Conservation (phyloP, 1,140 invertebrate genomes). For the Drosophila yakuba region DNA sequence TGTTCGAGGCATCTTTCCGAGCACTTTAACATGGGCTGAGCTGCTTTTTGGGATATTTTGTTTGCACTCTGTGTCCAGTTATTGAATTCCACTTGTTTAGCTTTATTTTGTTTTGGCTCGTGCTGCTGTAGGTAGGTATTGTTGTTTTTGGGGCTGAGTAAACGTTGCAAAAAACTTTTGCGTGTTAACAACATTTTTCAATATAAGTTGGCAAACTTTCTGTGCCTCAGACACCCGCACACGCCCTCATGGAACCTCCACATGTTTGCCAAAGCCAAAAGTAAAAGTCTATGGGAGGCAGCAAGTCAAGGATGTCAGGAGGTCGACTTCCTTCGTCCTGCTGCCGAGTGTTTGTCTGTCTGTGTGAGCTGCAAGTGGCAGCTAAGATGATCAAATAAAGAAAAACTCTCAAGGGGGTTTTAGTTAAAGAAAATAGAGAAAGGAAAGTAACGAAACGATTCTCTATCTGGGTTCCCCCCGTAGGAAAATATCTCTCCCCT, state of each 20-base stretch:
- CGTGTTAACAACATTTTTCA: conserved; percentile 83
- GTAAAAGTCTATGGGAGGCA: conserved; percentile 79
- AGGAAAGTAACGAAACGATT: conserved; percentile 72
- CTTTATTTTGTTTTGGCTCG: conserved; percentile 63
- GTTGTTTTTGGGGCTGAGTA: conserved; percentile 64
- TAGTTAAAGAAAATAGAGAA: conserved; percentile 78
- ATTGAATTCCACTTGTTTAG: conserved; percentile 81
- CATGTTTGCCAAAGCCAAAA: conserved; percentile 76
- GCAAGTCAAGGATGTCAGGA: conserved; percentile 78
- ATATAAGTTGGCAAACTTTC: conserved; percentile 82
- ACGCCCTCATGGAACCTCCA: conserved; percentile 38
- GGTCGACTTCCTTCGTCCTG: conserved; percentile 66
- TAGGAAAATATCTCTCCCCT: conserved; percentile 24
- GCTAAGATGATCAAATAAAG: conserved; percentile 82
- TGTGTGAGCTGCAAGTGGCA: conserved; percentile 73
- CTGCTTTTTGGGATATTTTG: conserved; percentile 69
- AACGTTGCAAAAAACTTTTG: conserved; percentile 80
- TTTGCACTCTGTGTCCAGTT: conserved; percentile 76
- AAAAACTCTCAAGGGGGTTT: conserved; percentile 77
- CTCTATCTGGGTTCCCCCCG: conserved; percentile 3
- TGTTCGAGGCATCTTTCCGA: conserved; percentile 51
- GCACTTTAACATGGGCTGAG: conserved; percentile 75
- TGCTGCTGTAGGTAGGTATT: conserved; percentile 6
- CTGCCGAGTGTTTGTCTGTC: conserved; percentile 33
- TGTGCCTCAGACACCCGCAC: conserved; percentile 44